Evolutionary conservation across 92 coral and sea anemone species (phyloP).

Genomic region (Epizoanthus ramosus): DNA sequence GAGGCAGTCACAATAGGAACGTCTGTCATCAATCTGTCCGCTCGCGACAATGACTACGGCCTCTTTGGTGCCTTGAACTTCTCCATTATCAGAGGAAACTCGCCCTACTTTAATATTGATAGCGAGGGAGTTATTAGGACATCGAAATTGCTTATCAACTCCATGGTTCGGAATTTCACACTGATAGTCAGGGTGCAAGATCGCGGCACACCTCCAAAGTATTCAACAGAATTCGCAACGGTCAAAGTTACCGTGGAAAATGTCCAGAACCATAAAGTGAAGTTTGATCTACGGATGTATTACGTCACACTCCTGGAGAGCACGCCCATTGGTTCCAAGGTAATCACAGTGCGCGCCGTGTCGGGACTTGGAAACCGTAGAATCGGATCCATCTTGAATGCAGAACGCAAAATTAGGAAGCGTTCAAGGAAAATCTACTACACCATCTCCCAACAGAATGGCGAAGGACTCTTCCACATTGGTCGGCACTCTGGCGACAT

Average conservation of each 20-base stretch:
- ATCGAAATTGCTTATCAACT: constrained; percentile 40
- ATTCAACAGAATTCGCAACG: constrained; percentile 54
- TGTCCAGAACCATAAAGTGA: constrained; percentile 66
- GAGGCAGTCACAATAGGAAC: constrained; percentile 81
- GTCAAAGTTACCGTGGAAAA: constrained; percentile 56
- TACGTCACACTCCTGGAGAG: constrained; percentile 66
- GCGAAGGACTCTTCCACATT: constrained; percentile 47
- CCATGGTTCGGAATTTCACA: constrained; percentile 56
- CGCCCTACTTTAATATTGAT: constrained; percentile 65
- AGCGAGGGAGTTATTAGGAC: constrained; percentile 70
- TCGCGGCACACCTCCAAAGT: constrained; percentile 69
- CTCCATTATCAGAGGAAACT: constrained; percentile 61
- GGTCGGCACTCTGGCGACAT: constrained; percentile 69
- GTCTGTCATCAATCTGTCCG: constrained; percentile 68
- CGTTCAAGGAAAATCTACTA: constrained; percentile 60
- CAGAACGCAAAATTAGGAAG: constrained; percentile 44
- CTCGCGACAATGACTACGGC: constrained; percentile 74
- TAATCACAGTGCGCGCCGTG: constrained; percentile 82
- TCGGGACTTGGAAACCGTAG: constrained; percentile 54
- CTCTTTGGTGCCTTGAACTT: constrained; percentile 61
- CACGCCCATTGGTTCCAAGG: constrained; percentile 62
- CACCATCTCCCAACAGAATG: constrained; percentile 60
- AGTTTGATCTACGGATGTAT: constrained; percentile 73
- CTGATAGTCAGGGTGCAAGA: constrained; percentile 69
- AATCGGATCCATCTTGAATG: constrained; percentile 24